These are phyloP conservation scores for Chionis minor DNA, from an alignment of 2,113 vertebrate species.

Conservation along the genomic window DNA sequence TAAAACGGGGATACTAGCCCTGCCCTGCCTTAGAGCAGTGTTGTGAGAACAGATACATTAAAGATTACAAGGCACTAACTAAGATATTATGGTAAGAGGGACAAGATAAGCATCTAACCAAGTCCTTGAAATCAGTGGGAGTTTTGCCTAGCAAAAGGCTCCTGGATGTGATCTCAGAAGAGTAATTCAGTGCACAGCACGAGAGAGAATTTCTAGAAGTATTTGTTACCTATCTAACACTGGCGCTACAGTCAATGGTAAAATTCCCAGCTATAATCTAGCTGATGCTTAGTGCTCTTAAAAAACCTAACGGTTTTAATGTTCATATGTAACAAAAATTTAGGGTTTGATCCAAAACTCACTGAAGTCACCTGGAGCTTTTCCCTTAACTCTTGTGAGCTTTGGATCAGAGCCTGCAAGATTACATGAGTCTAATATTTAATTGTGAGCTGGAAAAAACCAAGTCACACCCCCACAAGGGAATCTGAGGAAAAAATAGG, in stretches of 20 bases:
- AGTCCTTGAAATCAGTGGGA: conserved; percentile 41
- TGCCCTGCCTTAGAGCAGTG: conserved; percentile 46
- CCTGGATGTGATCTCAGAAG: conserved; percentile 12
- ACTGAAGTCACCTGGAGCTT: conserved; percentile 61
- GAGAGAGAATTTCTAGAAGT: neutral
- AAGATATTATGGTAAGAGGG: conserved; percentile 34
- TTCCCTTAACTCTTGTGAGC: conserved; percentile 54
- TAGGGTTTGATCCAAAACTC: conserved; percentile 55
- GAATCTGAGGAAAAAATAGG: neutral
- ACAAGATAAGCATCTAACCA: conserved; percentile 56
- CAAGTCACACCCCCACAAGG: conserved; percentile 5
- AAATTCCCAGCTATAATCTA: conserved; percentile 9
- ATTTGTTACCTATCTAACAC: neutral
- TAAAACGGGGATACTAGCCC: conserved; percentile 14
- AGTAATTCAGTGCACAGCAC: neutral
- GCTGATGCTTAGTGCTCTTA: neutral
- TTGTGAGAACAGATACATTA: conserved; percentile 42
- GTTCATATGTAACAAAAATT: conserved; percentile 54
- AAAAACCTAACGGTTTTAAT: conserved; percentile 37
- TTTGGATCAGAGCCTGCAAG: conserved; percentile 55
- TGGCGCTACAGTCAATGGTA: neutral
- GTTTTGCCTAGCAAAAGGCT: conserved; percentile 38
- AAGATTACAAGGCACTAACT: conserved; percentile 30
- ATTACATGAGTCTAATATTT: conserved; percentile 20
- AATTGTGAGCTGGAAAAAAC: conserved; percentile 37